Percentiles rank a stretch among this genome's conserved stretches.
Evolutionary conservation across 2,888 invertebrate species (phyloP).

Genomic region (Cheilosia variabilis): DNA sequence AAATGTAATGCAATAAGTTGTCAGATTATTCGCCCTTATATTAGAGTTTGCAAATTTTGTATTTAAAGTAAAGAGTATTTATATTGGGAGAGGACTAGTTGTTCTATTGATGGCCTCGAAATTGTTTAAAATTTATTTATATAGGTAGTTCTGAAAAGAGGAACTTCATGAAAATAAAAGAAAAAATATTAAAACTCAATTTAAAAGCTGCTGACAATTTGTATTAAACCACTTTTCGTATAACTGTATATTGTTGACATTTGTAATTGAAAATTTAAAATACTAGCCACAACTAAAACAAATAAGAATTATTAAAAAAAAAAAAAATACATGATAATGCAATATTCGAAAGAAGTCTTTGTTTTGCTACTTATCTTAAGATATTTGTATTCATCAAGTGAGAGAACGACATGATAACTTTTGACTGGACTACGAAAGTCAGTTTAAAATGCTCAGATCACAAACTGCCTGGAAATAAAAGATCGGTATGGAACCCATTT

Average conservation of each 20-base stretch:
- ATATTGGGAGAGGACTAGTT: not conserved
- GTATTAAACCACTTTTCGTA: slow-evolving; percentile 32
- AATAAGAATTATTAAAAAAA: not conserved
- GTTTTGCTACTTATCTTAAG: not conserved
- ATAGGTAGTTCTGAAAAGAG: not conserved
- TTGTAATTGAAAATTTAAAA: slow-evolving; percentile 50
- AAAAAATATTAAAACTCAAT: slow-evolving; percentile 13
- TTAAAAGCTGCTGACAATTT: slow-evolving; percentile 39
- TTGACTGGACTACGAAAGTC: too few relatives aligned
- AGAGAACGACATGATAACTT: too few relatives aligned
- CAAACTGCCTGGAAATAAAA: too few relatives aligned
- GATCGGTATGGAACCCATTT: too few relatives aligned
- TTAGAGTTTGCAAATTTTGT: slow-evolving; percentile 2
- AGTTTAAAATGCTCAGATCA: too few relatives aligned
- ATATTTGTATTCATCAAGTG: too few relatives aligned
- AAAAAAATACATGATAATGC: not conserved
- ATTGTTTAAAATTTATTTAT: slow-evolving; percentile 18
- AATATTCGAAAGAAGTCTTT: not conserved
- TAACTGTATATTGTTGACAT: slow-evolving; percentile 55
- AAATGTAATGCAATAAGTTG: too few relatives aligned
- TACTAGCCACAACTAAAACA: slow-evolving; percentile 15
- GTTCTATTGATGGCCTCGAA: slow-evolving; percentile 25
- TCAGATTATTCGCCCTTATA: too few relatives aligned
- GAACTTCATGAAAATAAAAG: not conserved
- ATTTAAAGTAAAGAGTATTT: slow-evolving; percentile 35